Evolutionary conservation across 2,797 vertebrate species (phyloP).

Genomic region (Myripristis jacobus): DNA sequence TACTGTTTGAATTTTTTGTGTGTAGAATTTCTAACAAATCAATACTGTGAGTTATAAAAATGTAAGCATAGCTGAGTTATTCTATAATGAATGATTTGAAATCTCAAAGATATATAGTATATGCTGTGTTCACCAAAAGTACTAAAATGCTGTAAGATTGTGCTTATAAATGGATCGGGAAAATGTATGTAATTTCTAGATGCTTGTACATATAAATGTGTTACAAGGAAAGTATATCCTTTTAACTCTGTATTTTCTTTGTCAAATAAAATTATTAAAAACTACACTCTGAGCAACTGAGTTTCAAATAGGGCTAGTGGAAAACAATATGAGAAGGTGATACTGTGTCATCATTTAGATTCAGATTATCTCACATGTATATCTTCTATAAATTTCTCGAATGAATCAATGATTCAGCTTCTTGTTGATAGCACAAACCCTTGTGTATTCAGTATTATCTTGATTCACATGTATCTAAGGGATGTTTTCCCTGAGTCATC

Average conservation of each 20-base stretch:
- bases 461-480: not conserved
- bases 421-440: not conserved
- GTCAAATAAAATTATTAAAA: slow-evolving; percentile 15
- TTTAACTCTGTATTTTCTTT: slow-evolving; percentile 11
- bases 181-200: not conserved
- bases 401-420: too few relatives aligned
- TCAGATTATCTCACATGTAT: not conserved
- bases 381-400: not conserved
- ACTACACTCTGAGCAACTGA: not conserved
- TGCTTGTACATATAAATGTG: not conserved
- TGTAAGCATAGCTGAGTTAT: not conserved
- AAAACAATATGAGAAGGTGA: too few relatives aligned
- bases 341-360: too few relatives aligned
- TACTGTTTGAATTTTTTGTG: not conserved
- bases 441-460: not conserved
- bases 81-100: not conserved
- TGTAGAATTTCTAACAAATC: not conserved
- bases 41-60: not conserved
- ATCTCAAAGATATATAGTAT: not conserved
- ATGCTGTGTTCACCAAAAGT: not conserved
- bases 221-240: not conserved
- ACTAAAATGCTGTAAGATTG: too few relatives aligned
- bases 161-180: not conserved
- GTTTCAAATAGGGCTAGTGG: not conserved
- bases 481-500: not conserved